Evolutionary conservation across 2,113 vertebrate genomes (phyloP).

Genomic region (Pachyramphus minor): DNA sequence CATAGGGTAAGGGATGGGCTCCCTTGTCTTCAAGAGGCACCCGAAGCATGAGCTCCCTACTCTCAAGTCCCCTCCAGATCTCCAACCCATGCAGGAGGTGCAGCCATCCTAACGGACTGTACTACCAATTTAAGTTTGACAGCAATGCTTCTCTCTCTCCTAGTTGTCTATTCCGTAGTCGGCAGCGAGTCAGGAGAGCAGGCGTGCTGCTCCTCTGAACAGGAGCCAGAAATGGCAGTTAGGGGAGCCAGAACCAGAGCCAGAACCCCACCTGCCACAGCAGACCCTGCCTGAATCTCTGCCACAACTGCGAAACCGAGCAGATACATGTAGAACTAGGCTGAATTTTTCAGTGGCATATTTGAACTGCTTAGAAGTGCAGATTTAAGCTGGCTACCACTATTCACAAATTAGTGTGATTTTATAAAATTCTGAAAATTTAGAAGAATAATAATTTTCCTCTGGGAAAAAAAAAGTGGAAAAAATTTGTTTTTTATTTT

Average conservation of each 20-base stretch:
- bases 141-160: rapidly evolving
- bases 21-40: neutral
- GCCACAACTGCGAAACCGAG: neutral
- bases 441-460: neutral
- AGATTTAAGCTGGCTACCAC: neutral
- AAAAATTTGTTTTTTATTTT: rapidly evolving
- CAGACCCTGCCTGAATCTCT: neutral
- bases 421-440: neutral
- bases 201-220: neutral
- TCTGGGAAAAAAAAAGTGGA: neutral
- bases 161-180: neutral
- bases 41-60: neutral
- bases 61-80: neutral
- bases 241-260: neutral
- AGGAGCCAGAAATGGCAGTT: neutral
- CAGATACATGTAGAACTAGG: neutral
- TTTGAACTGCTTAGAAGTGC: neutral
- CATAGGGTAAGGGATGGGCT: neutral
- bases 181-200: neutral
- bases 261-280: neutral
- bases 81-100: neutral
- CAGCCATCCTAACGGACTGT: rapidly evolving
- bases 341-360: rapidly evolving
- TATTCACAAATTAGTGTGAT: neutral
- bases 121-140: neutral